Evolutionary conservation across 1,140 invertebrate species (phyloP), one percentile per base, ranked within the genome.

Genomic region (Eciton burchellii): DNA sequence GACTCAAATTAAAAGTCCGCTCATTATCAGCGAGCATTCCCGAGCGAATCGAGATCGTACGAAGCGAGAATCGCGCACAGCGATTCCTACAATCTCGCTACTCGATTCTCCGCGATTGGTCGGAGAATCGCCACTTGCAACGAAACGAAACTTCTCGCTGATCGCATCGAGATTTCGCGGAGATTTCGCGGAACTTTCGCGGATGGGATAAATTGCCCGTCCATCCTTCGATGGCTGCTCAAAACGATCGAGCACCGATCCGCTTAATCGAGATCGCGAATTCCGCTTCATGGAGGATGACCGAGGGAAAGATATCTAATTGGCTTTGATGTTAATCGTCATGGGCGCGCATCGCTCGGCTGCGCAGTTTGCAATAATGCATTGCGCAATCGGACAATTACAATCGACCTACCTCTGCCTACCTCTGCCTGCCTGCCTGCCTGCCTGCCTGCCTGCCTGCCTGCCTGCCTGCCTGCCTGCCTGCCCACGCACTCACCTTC

Each of bases 281-380:
- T 73, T 60, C 45, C 43, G 68, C 59, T 16, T 73, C 47, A 35
- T 9, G 49, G 81, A 83, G 73, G 73, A 83, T 56, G 54, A 59
- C 73, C 81, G 56, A 82, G 63, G 76, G 70, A 84, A 87, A 81
- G 77, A 87, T 87, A 81, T 70, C 72, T 91, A 91, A 91, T 91
- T 91, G 88, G 81, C 91, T 84, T 86, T 89, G 91, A 92, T 92
- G 89, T 91, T 92, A 91, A 92, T 92, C 91, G 84, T 85, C n/a
- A n/a, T n/a, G n/a, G n/a, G 74, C 62, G 71, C 73, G 85, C 77
- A 43, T 59, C 85, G 86, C 65, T 81, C 85, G 84, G 62, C 79
- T 88, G 84, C 85, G 84, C 84, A 89, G 86, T 86, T 88, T 66
- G 84, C 84, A 88, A 87, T 86, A 90, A 71, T 68, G 52, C 71